These are phyloP conservation scores for Prolemur simus DNA, from an alignment of 2,113 vertebrate species.

Conservation along the genomic window DNA sequence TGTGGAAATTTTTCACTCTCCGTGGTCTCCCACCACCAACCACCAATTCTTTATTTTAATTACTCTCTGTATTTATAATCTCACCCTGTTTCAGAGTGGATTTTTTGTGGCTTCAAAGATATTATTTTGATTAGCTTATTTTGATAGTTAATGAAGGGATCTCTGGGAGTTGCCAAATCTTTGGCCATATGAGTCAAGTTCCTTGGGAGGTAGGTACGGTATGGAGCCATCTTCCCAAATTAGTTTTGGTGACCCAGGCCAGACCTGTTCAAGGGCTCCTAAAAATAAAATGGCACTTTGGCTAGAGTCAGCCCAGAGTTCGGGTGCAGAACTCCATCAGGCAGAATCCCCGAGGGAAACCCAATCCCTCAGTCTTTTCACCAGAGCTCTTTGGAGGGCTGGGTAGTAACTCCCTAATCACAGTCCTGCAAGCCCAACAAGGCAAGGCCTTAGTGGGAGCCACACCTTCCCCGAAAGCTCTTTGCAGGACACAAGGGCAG, in stretches of 20 bases:
- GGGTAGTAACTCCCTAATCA: neutral
- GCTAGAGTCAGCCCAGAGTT: neutral
- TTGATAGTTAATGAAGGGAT: neutral
- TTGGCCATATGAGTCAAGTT: neutral
- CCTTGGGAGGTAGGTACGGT: neutral
- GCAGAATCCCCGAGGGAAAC: neutral
- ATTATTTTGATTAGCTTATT: slow-evolving; percentile 14
- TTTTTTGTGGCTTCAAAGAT: neutral
- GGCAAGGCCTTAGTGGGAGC: neutral
- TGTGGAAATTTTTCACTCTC: neutral
- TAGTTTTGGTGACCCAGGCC: neutral
- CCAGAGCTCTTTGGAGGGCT: neutral
- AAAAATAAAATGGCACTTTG: neutral
- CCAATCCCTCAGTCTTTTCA: neutral
- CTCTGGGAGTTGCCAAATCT: neutral
- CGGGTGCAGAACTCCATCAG: neutral
- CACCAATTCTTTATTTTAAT: neutral
- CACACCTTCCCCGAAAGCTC: neutral
- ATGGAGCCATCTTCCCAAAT: neutral
- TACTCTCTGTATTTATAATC: slow-evolving; percentile 25
- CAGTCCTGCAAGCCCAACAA: neutral
- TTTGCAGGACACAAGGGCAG: neutral
- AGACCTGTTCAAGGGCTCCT: neutral
- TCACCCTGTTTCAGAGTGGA: neutral
- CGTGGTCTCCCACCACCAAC: too few species aligned